Evolutionary conservation across 2,113 vertebrate genomes (phyloP).

Genomic region (Galemys pyrenaicus): DNA sequence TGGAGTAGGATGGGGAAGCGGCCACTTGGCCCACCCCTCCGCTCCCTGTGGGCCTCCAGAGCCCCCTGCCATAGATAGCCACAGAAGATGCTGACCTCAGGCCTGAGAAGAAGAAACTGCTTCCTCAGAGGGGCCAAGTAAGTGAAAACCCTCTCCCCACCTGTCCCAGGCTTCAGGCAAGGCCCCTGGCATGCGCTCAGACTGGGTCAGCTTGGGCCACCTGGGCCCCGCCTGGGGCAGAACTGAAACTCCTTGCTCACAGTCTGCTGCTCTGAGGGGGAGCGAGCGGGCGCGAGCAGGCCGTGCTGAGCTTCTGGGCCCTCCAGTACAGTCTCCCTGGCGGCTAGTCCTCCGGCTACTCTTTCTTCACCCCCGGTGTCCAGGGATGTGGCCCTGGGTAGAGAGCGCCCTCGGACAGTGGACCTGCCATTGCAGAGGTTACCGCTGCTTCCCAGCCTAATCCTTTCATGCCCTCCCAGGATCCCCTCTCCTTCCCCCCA

Average conservation of each 20-base stretch:
- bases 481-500: background rate
- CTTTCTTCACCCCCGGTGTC: background rate
- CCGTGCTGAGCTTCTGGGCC: background rate
- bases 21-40: background rate
- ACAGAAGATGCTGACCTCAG: constrained; percentile 58
- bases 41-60: background rate
- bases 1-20: constrained; percentile 61
- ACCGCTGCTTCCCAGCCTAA: background rate
- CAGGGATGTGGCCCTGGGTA: background rate
- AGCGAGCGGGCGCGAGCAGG: background rate
- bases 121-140: constrained; percentile 81
- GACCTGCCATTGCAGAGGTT: background rate
- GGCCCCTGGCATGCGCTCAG: background rate
- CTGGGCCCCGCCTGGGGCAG: background rate
- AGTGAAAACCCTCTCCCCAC: constrained; percentile 61
- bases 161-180: background rate
- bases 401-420: background rate
- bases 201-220: background rate
- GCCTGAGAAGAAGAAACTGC: constrained; percentile 66
- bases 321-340: background rate
- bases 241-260: constrained; percentile 65
- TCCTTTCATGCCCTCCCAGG: background rate
- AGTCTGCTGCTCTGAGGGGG: accelerated
- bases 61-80: background rate
- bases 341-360: background rate